Evolutionary conservation across 2,888 invertebrate genomes (phyloP).

Genomic region (Ichneumon xanthorius): DNA sequence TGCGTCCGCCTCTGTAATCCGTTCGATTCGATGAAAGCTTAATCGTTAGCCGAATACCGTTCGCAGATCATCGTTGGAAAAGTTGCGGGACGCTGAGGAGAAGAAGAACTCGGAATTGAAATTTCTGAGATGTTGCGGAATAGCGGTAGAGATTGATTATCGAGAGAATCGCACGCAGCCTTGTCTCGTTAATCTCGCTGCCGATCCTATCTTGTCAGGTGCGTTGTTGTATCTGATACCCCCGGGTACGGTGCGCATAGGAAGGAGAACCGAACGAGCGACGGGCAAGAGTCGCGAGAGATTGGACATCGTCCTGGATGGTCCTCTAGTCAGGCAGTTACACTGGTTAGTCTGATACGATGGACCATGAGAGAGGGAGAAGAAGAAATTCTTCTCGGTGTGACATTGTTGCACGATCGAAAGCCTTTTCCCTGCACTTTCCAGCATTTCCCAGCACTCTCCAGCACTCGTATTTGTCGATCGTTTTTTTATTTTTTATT

Average conservation of each 20-base stretch:
- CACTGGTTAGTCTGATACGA: slow-evolving; percentile 86
- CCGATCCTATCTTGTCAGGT: slow-evolving; percentile 89
- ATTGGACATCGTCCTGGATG: slow-evolving; percentile 87
- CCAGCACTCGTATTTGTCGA: not conserved
- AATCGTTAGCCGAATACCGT: slow-evolving; percentile 49
- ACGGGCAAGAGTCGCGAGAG: slow-evolving; percentile 66
- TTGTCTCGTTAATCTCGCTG: slow-evolving; percentile 88
- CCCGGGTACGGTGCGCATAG: slow-evolving; percentile 85
- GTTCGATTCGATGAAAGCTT: slow-evolving; percentile 80
- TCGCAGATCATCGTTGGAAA: slow-evolving; percentile 85
- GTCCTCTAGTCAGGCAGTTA: slow-evolving; percentile 87
- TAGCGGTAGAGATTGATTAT: slow-evolving; percentile 86
- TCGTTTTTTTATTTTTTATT: not conserved
- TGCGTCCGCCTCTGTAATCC: not conserved
- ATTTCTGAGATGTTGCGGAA: slow-evolving; percentile 86
- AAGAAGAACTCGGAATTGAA: slow-evolving; percentile 85
- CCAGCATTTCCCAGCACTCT: not conserved
- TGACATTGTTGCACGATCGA: slow-evolving; percentile 20
- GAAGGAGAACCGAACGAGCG: slow-evolving; percentile 73
- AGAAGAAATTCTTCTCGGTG: slow-evolving; percentile 23
- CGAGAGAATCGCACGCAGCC: slow-evolving; percentile 85
- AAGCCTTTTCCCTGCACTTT: slow-evolving; percentile 18
- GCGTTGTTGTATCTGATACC: slow-evolving; percentile 86
- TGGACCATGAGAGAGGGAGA: slow-evolving; percentile 3
- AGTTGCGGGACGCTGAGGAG: slow-evolving; percentile 85